phyloP scores from a whole-genome alignment of 2,888 invertebrate genomes.

The Meandrusa payeni region DNA sequence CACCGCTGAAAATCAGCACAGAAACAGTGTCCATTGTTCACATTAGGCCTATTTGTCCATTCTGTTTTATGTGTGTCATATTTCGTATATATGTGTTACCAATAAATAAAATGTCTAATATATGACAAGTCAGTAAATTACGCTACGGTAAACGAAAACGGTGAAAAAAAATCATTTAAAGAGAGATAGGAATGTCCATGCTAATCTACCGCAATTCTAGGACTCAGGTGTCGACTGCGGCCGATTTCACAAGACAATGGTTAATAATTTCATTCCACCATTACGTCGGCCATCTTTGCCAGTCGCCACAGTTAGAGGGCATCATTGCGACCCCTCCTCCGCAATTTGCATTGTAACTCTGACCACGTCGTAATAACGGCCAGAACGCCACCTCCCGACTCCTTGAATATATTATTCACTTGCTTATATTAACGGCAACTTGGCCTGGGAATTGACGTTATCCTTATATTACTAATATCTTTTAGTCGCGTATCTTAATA shows the following conservation, averaged over 20 bases:
- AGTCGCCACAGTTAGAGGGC: constrained; percentile 79
- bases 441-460: constrained; percentile 79
- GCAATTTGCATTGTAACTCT: constrained; percentile 81
- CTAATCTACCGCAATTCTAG: constrained; percentile 50
- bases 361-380: constrained; percentile 78
- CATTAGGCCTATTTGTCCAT: too few species aligned
- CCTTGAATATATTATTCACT: constrained; percentile 80
- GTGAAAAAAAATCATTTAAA: too few species aligned
- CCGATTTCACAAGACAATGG: constrained; percentile 81
- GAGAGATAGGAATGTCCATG: constrained; percentile 62
- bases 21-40: too few species aligned
- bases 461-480: too few species aligned
- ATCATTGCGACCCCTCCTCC: constrained; percentile 76
- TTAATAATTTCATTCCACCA: constrained; percentile 81
- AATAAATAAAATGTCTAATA: too few species aligned
- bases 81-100: too few species aligned
- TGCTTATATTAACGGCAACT: constrained; percentile 79
- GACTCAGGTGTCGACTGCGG: constrained; percentile 80
- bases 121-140: too few species aligned
- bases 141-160: too few species aligned
- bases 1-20: too few species aligned
- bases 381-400: constrained; percentile 77
- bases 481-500: too few species aligned
- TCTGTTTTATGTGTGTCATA: too few species aligned
- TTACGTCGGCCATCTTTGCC: constrained; percentile 79